Percentiles rank a stretch among this genome's conserved stretches.
Conservation (phyloP, 2,113 vertebrate genomes). For the Capreolus pygargus region DNA sequence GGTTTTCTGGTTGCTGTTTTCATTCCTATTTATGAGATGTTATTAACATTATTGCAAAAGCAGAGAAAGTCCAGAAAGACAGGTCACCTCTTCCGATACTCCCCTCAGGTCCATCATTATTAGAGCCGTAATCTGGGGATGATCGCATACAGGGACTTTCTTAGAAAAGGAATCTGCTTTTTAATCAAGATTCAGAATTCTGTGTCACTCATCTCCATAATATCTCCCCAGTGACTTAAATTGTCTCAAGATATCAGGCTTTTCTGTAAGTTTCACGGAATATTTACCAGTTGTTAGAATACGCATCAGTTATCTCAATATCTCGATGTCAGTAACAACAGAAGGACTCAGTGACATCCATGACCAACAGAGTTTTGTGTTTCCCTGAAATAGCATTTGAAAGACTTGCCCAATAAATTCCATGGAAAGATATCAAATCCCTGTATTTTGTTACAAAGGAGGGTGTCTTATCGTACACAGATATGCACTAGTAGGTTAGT, state of each 20-base stretch:
- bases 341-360: background rate
- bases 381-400: background rate
- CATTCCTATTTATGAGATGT: background rate
- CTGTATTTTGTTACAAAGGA: background rate
- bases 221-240: slow-evolving; percentile 2
- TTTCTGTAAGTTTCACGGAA: slow-evolving; percentile 4
- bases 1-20: background rate
- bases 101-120: background rate
- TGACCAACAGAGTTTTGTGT: background rate
- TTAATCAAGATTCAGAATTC: slow-evolving; percentile 6
- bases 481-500: too few species aligned
- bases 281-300: background rate
- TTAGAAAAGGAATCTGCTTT: slow-evolving; percentile 21
- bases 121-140: background rate
- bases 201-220: background rate
- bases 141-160: background rate
- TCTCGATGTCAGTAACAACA: background rate
- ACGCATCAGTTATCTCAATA: background rate
- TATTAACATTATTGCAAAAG: slow-evolving; percentile 25
- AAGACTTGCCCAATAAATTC: background rate
- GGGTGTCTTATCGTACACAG: background rate
- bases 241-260: background rate
- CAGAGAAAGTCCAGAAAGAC: background rate
- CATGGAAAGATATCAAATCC: background rate
- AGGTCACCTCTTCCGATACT: background rate